Evolutionary conservation across 1,140 invertebrate genomes (phyloP).

Genomic region (Anastrepha ludens): DNA sequence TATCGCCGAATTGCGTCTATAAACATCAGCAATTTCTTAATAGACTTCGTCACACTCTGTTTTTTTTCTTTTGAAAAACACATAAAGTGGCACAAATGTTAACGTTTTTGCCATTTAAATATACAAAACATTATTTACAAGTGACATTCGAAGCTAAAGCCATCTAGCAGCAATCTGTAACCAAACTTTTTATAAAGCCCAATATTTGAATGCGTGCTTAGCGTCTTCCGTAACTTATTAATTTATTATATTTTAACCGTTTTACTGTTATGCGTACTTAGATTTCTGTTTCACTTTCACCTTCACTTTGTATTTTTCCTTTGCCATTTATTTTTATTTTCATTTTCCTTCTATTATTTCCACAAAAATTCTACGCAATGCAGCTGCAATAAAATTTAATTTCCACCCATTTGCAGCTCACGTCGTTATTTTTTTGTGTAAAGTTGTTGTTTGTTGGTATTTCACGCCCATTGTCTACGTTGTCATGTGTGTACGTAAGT

Average conservation of each 20-base stretch:
- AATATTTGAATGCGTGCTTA: too few relatives aligned
- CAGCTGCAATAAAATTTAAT: constrained; percentile 15
- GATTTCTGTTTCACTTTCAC: background rate
- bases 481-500: background rate
- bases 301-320: background rate
- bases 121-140: too few relatives aligned
- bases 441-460: background rate
- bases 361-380: constrained; percentile 2
- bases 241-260: background rate
- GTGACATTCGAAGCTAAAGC: too few relatives aligned
- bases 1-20: too few relatives aligned
- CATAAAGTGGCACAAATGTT: too few relatives aligned
- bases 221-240: too few relatives aligned
- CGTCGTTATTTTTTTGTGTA: background rate
- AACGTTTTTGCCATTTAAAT: too few relatives aligned
- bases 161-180: too few relatives aligned
- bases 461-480: background rate
- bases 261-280: background rate
- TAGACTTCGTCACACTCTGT: too few relatives aligned
- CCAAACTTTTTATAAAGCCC: too few relatives aligned
- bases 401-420: background rate
- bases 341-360: background rate
- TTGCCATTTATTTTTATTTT: background rate
- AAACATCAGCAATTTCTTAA: too few relatives aligned
- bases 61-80: too few relatives aligned